Evolutionary conservation across 1,140 invertebrate species (phyloP), one percentile per base, ranked within the genome.

Genomic region (Pemphigus obesinymphae): DNA sequence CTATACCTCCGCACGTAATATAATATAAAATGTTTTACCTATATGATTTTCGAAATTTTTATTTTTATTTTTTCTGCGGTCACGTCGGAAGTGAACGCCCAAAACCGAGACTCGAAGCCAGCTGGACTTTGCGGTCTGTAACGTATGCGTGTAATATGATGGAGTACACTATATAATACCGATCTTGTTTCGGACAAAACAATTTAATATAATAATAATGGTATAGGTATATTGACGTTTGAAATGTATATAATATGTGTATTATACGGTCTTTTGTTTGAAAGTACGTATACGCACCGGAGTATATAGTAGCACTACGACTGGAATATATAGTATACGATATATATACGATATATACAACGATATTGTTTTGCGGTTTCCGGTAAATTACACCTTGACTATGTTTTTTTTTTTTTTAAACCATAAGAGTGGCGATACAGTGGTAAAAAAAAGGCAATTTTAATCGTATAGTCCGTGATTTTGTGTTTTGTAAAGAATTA

Each of bases 341-440:
- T n/a, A n/a, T 61, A 31, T 29, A 61, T 29, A 29, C 2, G n/a
- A 13, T 15, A 10, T 61, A 72, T 11, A 34, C 23, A 43, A 80
- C 76, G 50, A 80, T 80, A 80, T 80, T 80, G 55, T 80, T 80
- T 61, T 61, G 76, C 26, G 76, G 76, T 80, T 80, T 80, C 76
- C 76, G 76, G 76, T 80, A 80, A 80, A 80, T 80, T 80, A 80
- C 55, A 63, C 76, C 34, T 80, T 80, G 76, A 45, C 75, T 45
- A 13, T 45, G 3, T 45, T 45, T 5, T 11, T 7, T 45, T 45
- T 45, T 45, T 45, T 45, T 45, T 13, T 1, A 4, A 10, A 20
- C 23, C 23, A 6, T n/a, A 29, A 29, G 70, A 31, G 11, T 5
- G 11, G 70, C 17, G 43, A 31, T 73, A 15, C 20, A 48, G 70